A percentile compares a stretch with the other conserved stretches of the same genome.
Evolutionary conservation across 2,113 vertebrate species (phyloP).

Genomic region (Brevimyrus niger): DNA sequence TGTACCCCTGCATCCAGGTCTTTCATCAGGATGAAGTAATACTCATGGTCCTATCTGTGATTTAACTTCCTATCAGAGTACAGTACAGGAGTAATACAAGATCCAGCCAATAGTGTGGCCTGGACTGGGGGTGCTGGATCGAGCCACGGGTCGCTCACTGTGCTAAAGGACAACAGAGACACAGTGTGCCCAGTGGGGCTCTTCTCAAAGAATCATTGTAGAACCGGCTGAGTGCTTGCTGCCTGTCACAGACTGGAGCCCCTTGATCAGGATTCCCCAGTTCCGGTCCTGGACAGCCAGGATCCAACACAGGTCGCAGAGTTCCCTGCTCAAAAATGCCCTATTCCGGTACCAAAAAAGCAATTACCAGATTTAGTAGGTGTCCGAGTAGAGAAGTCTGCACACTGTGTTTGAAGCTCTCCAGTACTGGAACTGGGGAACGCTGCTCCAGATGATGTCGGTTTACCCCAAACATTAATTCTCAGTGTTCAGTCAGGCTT

Average conservation of each 20-base stretch:
- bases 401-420: background rate
- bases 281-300: background rate
- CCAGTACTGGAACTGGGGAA: background rate
- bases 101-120: background rate
- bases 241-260: constrained; percentile 36
- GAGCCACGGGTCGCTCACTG: background rate
- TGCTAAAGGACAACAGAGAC: background rate
- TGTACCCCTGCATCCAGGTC: background rate
- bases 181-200: constrained; percentile 5
- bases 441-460: background rate
- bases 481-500: background rate
- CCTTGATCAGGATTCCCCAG: background rate
- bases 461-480: background rate
- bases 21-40: background rate
- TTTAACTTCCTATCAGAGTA: background rate
- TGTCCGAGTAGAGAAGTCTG: background rate
- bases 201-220: constrained; percentile 26
- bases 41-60: background rate
- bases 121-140: background rate
- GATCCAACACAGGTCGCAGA: background rate
- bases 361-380: background rate
- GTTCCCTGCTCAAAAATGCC: background rate
- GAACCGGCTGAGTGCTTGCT: background rate
- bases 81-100: background rate
- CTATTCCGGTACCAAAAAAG: background rate